Evolutionary conservation across 2,888 invertebrate genomes (phyloP).

Genomic region (Hartigia nigra): DNA sequence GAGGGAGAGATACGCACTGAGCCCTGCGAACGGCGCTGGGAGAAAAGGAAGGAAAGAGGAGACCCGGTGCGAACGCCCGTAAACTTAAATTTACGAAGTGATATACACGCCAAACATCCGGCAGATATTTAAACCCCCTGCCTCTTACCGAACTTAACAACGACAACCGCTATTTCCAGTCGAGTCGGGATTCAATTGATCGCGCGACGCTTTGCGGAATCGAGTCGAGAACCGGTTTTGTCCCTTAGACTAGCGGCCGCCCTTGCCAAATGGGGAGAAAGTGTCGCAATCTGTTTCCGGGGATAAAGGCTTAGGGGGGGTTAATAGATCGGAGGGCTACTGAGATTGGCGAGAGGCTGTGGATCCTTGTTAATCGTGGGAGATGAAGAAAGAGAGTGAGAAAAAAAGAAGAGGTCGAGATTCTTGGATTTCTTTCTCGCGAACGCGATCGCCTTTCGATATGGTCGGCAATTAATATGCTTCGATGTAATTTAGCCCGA

Average conservation of each 20-base stretch:
- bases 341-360: background rate
- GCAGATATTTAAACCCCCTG: conserved; percentile 59
- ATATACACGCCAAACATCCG: conserved; percentile 64
- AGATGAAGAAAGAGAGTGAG: background rate
- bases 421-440: conserved; percentile 11
- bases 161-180: conserved; percentile 52
- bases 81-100: conserved; percentile 64
- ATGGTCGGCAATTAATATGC: conserved; percentile 35
- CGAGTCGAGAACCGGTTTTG: too few relatives aligned
- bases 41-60: conserved; percentile 10
- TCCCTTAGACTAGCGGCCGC: too few relatives aligned
- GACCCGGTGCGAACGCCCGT: conserved; percentile 45
- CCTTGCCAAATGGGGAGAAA: background rate
- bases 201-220: background rate
- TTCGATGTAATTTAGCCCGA: conserved; percentile 44
- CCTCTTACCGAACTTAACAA: conserved; percentile 54
- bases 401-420: background rate
- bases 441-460: background rate
- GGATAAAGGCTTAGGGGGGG: background rate
- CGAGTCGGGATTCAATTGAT: conserved; percentile 4
- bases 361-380: background rate
- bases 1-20: conserved; percentile 6
- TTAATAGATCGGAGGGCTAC: background rate
- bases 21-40: conserved; percentile 15
- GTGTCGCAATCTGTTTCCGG: background rate